Evolutionary conservation across 2,888 invertebrate species (phyloP), one percentile per base, ranked within the genome.

Genomic region (Oxystoma pomonae): DNA sequence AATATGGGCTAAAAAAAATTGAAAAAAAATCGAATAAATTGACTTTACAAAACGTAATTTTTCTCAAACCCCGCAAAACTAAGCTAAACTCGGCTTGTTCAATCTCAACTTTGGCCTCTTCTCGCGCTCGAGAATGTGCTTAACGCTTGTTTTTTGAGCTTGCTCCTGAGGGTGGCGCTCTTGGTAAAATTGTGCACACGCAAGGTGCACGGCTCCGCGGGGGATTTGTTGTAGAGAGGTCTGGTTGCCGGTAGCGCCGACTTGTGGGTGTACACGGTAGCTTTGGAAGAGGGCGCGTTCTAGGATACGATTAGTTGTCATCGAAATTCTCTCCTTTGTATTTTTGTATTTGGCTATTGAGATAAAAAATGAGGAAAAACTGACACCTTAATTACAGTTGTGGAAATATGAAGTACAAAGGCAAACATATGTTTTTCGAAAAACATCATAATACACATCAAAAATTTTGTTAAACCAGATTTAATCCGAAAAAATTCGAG

Each of bases 301-400:
- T 79, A 80, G 1, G 77, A 72, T 3, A 78, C 77, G 19, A 79
- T 74, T 61, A 78, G 68, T 75, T 77, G 56, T 79, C 78, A n/a
- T 77, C 75, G 57, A 67, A 71, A 16, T 67, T 69, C 17, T 68
- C 66, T 52, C 69, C 55, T 69, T 69, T 51, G 65, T 66, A 16
- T 74, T 73, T 49, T 74, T 73, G 59, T 78, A 79, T 62, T 78
- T 79, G 0, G 80, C 78, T 49, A 79, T 76, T n/a, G n/a, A n/a
- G n/a, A n/a, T n/a, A n/a, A n/a, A n/a, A n/a, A n/a, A n/a, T n/a
- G n/a, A n/a, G n/a, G n/a, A n/a, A n/a, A n/a, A n/a, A n/a, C n/a
- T n/a, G n/a, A n/a, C n/a, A n/a, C n/a, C n/a, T n/a, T n/a, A n/a
- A n/a, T n/a, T n/a, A n/a, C n/a, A n/a, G n/a, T n/a, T n/a, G n/a